Conservation (phyloP, 1,140 invertebrate genomes). For the Helicoverpa armigera region DNA sequence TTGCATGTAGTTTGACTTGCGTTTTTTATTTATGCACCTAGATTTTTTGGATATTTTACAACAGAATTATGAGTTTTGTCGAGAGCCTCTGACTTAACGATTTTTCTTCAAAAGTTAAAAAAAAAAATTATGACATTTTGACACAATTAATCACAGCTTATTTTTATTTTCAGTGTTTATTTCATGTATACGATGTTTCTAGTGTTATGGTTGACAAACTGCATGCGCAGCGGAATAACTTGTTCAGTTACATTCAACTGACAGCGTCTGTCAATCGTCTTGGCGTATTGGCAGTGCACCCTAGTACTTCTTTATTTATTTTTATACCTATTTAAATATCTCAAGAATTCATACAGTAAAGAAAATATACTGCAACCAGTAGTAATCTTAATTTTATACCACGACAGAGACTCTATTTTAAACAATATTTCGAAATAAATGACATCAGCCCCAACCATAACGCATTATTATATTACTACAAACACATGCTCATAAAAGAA, state of each 20-base stretch:
- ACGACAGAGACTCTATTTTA: background rate
- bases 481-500: conserved; percentile 11
- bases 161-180: no score
- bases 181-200: no score
- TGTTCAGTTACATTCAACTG: conserved; percentile 39
- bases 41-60: no score
- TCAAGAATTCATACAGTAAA: background rate
- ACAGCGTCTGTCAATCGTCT: conserved; percentile 15
- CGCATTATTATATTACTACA: conserved; percentile 8
- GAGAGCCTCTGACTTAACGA: no score
- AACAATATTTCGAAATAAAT: background rate
- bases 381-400: background rate
- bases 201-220: conserved; percentile 43
- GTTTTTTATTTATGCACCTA: no score
- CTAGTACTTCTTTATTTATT: background rate
- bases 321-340: background rate
- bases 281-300: conserved; percentile 27
- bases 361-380: background rate
- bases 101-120: no score
- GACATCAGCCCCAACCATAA: conserved; percentile 1
- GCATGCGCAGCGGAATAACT: conserved; percentile 26
- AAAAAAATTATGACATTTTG: no score
- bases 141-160: no score
- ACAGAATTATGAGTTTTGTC: no score
- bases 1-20: background rate